phyloP scores from a whole-genome alignment of 2,113 vertebrate species.

The Misgurnus mizolepis region DNA sequence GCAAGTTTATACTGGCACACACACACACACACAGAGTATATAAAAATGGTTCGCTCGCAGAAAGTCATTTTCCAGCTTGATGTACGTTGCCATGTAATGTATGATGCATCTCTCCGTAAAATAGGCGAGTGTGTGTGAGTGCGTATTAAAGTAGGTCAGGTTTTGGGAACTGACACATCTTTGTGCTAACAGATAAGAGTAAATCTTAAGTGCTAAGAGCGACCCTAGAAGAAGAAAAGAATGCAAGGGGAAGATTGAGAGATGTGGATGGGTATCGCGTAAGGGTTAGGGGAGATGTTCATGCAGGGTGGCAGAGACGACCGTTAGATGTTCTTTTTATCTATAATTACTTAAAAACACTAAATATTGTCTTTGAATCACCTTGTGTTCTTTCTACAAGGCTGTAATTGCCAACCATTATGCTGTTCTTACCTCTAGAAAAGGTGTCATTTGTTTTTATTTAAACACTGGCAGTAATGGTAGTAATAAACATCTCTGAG shows the following conservation, averaged over 20 bases:
- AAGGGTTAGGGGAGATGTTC: slow-evolving; percentile 42
- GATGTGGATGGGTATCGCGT: background rate
- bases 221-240: slow-evolving; percentile 60
- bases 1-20: slow-evolving; percentile 25
- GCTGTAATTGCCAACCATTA: slow-evolving; percentile 29
- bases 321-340: slow-evolving; percentile 57
- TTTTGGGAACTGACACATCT: slow-evolving; percentile 74
- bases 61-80: slow-evolving; percentile 46
- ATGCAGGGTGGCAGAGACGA: slow-evolving; percentile 62
- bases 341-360: slow-evolving; percentile 56
- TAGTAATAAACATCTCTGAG: slow-evolving; percentile 64
- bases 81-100: slow-evolving; percentile 37
- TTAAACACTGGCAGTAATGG: slow-evolving; percentile 60
- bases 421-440: slow-evolving; percentile 46
- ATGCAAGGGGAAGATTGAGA: slow-evolving; percentile 16
- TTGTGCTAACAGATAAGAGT: slow-evolving; percentile 73
- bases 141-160: slow-evolving; percentile 74
- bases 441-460: slow-evolving; percentile 53
- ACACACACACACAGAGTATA: slow-evolving; percentile 3
- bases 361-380: slow-evolving; percentile 57
- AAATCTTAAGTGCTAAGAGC: slow-evolving; percentile 69
- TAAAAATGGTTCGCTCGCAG: slow-evolving; percentile 14
- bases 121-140: slow-evolving; percentile 22
- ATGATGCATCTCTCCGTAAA: slow-evolving; percentile 27
- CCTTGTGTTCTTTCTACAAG: slow-evolving; percentile 52